phyloP scores from a whole-genome alignment of 2,888 invertebrate species.

The Xanthorhoe spadicearia region DNA sequence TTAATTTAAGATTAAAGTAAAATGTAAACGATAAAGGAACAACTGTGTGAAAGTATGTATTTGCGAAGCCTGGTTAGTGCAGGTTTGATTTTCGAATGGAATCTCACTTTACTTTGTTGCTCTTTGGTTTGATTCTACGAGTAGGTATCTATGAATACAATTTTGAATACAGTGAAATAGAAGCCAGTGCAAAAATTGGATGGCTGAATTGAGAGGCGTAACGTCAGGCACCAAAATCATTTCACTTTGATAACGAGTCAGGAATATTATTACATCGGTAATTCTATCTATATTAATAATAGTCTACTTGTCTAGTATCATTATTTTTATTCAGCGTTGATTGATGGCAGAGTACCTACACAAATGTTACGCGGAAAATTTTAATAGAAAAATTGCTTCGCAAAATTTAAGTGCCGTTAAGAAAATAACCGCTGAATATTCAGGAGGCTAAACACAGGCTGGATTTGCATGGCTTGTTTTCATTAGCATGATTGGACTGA shows the following conservation, averaged over 20 bases:
- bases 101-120: background rate
- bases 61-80: background rate
- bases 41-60: background rate
- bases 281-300: background rate
- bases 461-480: slow-evolving; percentile 78
- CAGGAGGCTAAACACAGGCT: slow-evolving; percentile 65
- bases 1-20: no score
- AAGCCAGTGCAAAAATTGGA: slow-evolving; percentile 1
- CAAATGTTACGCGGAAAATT: background rate
- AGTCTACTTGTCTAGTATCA: background rate
- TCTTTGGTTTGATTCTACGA: background rate
- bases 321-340: background rate
- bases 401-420: slow-evolving; percentile 73
- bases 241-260: background rate
- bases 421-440: slow-evolving; percentile 81
- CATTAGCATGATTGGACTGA: slow-evolving; percentile 82
- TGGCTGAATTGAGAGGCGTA: background rate
- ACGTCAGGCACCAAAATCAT: background rate
- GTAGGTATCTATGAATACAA: background rate
- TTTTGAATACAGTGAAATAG: background rate
- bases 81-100: background rate
- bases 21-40: background rate
- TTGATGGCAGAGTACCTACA: background rate
- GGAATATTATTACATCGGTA: background rate
- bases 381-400: slow-evolving; percentile 18